Percentiles rank a stretch among this genome's conserved stretches.
These are phyloP conservation scores for Ibidorhyncha struthersii DNA, from an alignment of 2,113 vertebrate species.

Conservation along the genomic window DNA sequence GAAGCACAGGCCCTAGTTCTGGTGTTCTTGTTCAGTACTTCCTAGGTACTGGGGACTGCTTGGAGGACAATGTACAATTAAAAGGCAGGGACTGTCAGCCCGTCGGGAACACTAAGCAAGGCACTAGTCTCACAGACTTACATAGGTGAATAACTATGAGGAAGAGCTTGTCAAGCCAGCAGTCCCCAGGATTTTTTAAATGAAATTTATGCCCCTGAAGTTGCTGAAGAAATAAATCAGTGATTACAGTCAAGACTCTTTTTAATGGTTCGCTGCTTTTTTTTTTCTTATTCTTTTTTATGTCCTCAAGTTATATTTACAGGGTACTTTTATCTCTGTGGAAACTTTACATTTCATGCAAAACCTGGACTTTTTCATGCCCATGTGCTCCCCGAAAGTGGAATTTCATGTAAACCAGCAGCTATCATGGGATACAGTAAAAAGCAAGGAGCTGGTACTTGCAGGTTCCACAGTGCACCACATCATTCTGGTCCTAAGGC, in stretches of 20 bases:
- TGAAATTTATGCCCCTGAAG: background rate
- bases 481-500: background rate
- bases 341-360: background rate
- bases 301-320: background rate
- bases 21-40: background rate
- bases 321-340: background rate
- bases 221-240: background rate
- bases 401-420: background rate
- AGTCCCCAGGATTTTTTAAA: background rate
- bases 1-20: background rate
- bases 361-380: background rate
- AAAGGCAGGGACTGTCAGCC: background rate
- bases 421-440: background rate
- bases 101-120: background rate
- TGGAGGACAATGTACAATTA: background rate
- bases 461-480: fast-evolving
- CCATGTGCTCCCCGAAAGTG: background rate
- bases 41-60: background rate
- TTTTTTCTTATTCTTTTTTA: background rate
- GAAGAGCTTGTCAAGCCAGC: background rate
- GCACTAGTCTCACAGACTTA: background rate
- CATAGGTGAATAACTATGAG: background rate
- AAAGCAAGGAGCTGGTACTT: background rate
- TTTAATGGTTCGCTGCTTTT: background rate
- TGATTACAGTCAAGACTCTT: background rate